Evolutionary conservation across 2,888 invertebrate species (phyloP), one percentile per base, ranked within the genome.

Genomic region (Rotaria magnacalcarata): DNA sequence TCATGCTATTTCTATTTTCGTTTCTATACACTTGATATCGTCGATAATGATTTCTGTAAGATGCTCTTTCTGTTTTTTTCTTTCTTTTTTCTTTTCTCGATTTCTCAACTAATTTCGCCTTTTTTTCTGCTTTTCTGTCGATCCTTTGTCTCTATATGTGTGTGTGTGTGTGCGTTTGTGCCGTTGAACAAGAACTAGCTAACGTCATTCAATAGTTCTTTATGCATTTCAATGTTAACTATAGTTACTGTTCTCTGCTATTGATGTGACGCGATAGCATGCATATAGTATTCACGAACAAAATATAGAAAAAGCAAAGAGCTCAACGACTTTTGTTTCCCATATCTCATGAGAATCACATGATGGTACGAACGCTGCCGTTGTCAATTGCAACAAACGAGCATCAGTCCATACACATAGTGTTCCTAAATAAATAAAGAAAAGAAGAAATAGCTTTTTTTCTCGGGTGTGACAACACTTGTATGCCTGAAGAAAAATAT

Each of bases 321-420:
- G 67, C 67, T 67, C 67, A 67, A 67, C 67, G 67, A 34, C 67
- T 67, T 67, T 67, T 67, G 67, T 67, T 67, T 27, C 16, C 34
- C 19, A 14, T 67, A 67, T 67, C 67, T 67, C 67, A 67, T 34
- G 67, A 67, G 67, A 67, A 34, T 67, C 27, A 34, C 19, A 67
- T 67, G 67, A 34, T 67, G 2, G 67, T 34, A 67, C 34, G 67
- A 67, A 5, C 67, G 19, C 7, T 34, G 67, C 16, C 67, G 67
- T 67, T 67, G 67, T 67, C 67, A 67, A 67, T 67, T 67, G 67
- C 27, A 34, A 67, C 67, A 67, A 67, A 67, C 67, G 67, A 67
- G 67, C 67, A 67, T 67, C 67, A 67, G 67, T 67, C 34, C 67
- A 67, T 67, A 27, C 34, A 34, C 67, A 34, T 67, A 67, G 67